A percentile compares a stretch with the other conserved stretches of the same genome.
Evolutionary conservation across 2,113 vertebrate genomes (phyloP).

Genomic region (Coptodon rendalli): DNA sequence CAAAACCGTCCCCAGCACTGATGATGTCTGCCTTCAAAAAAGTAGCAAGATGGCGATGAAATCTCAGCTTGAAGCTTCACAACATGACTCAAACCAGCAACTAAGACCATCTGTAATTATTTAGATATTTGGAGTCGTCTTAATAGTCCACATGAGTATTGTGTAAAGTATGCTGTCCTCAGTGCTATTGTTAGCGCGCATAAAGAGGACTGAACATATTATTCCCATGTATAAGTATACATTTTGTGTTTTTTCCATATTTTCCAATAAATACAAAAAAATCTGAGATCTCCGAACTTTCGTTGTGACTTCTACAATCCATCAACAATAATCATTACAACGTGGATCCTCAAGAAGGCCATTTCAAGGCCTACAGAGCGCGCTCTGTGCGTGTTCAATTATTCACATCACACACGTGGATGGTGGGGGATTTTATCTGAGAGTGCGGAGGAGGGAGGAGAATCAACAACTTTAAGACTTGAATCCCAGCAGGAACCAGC

Average conservation of each 20-base stretch:
- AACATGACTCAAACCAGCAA: not conserved
- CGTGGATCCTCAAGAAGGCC: not conserved
- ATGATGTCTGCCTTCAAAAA: not conserved
- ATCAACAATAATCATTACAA: not conserved
- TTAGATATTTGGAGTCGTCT: not conserved
- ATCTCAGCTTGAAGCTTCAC: not conserved
- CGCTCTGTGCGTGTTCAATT: not conserved
- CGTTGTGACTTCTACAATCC: not conserved
- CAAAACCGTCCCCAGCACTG: not conserved
- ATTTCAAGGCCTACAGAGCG: not conserved
- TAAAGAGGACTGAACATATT: not conserved
- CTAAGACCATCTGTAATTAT: not conserved
- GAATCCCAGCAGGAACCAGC: not conserved
- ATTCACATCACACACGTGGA: not conserved
- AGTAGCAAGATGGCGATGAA: accelerated
- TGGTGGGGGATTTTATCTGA: not conserved
- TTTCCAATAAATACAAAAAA: not conserved
- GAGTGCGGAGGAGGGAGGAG: not conserved
- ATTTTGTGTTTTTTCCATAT: not conserved
- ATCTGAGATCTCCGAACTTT: not conserved
- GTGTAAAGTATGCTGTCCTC: not conserved
- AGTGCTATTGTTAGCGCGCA: not conserved
- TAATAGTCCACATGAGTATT: not conserved
- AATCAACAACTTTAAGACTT: not conserved
- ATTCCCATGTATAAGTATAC: not conserved